Evolutionary conservation across 35 echinoderm and acorn worm genomes (phyloP).

Genomic region (Acanthaster planci): DNA sequence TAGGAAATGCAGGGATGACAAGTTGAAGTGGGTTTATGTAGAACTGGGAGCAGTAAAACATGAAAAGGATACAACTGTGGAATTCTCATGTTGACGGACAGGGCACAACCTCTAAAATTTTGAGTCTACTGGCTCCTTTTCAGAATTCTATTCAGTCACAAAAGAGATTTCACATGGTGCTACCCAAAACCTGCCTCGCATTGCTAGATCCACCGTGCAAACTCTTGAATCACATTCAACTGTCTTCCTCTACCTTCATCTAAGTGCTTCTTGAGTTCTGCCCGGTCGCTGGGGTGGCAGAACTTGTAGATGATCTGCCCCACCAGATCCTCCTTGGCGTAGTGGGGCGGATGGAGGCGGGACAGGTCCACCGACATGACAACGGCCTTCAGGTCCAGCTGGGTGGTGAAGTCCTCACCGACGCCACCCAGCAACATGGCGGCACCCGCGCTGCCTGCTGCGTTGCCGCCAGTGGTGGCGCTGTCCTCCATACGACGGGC

Average conservation of each 20-base stretch:
- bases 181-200: too few species aligned
- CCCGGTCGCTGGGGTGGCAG: constrained; percentile 54
- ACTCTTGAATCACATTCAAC: too few species aligned
- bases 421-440: constrained; percentile 24
- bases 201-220: too few species aligned
- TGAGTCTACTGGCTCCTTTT: too few species aligned
- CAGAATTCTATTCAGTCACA: too few species aligned
- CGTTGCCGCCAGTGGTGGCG: background rate
- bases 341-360: constrained; percentile 60
- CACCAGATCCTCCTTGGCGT: constrained; percentile 64
- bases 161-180: too few species aligned
- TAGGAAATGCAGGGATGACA: too few species aligned
- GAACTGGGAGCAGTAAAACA: too few species aligned
- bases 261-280: constrained; percentile 72
- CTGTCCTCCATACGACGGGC: constrained; percentile 65
- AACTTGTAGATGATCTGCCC: constrained; percentile 80
- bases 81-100: too few species aligned
- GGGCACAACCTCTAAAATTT: too few species aligned
- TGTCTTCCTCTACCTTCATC: constrained; percentile 69
- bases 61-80: too few species aligned
- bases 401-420: constrained; percentile 68
- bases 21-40: too few species aligned
- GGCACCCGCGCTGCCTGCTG: background rate
- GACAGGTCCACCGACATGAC: constrained; percentile 70
- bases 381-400: constrained; percentile 56